Base-by-base conservation (phyloP, 2,797 vertebrate genomes). In the Meda fulgida region DNA sequence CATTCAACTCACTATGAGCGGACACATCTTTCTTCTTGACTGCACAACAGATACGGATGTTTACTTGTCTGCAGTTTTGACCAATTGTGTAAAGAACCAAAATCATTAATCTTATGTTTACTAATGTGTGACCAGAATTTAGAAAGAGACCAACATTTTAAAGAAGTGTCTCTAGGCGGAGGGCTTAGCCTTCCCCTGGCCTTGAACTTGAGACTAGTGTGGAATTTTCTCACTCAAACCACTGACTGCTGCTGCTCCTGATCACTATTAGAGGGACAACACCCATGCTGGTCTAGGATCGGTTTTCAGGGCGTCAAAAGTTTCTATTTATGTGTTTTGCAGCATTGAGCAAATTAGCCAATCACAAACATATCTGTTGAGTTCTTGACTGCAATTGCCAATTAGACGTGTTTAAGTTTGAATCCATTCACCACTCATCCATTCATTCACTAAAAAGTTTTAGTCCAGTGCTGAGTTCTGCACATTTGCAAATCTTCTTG, bases 1-100 rank as follows among this genome's bases (percentile, higher is more conserved):
- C 43, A 67, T 67, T 84, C 63, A 58, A 40, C 58, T 76, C 40
- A 46, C 46, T 36, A 67, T 66, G 38, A 79, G 70, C 18, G 60
- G 53, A 87, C 60, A 78, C 85, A 90, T 84, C 91, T 89, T 88
- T 85, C 80, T 87, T 85, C 87, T 80, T 84, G 89, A 89, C 79
- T 83, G 72, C 77, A 66, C 85, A 87, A 88, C 89, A 65, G 89
- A 90, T 78, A 83, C 79, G 63, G 86, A 86, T 40, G 14, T 53
- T 87, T 90, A 92, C 88, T 77, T 78, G 80, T 58, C 71, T 80
- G 58, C 7, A 34, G 43, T 73, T 66, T 82, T 78, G 81, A 84
- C 87, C 83, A 88, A 85, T 88, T 83, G 75, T 21, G 86, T 72
- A 87, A 91, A 90, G 85, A 82, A 71, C 53, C 29, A 23, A n/a